A percentile compares a stretch with the other conserved stretches of the same genome.
phyloP scores from a whole-genome alignment of 2,797 vertebrate species.

The Trachops cirrhosus region DNA sequence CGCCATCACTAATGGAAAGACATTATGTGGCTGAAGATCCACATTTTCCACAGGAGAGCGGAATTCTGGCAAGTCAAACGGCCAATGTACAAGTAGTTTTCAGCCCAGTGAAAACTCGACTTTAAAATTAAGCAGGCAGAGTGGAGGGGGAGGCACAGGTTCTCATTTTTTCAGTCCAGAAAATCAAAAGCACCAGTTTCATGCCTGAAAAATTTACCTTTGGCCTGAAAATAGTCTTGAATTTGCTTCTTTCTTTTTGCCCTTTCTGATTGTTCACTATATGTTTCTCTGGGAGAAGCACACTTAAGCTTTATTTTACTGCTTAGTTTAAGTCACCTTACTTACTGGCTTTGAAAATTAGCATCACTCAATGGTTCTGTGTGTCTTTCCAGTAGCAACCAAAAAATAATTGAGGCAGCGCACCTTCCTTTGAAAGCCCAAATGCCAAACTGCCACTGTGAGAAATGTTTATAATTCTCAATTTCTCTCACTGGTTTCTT shows the following conservation, averaged over 20 bases:
- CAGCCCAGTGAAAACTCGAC: constrained; percentile 48
- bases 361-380: background rate
- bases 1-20: constrained; percentile 77
- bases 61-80: constrained; percentile 73
- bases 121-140: constrained; percentile 37
- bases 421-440: constrained; percentile 32
- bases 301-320: background rate
- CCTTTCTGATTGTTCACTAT: background rate
- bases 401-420: background rate
- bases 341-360: constrained; percentile 33
- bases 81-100: constrained; percentile 61
- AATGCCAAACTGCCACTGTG: background rate
- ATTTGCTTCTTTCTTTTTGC: constrained; percentile 3
- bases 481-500: constrained; percentile 11
- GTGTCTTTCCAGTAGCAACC: background rate
- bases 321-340: background rate
- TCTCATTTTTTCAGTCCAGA: constrained; percentile 34
- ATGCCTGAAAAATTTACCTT: constrained; percentile 27
- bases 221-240: constrained; percentile 40
- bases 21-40: constrained; percentile 69
- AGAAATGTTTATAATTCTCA: background rate
- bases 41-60: constrained; percentile 72
- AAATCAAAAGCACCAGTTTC: constrained; percentile 51
- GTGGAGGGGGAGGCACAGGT: background rate
- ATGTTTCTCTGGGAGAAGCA: background rate